phyloP scores from a whole-genome alignment of 2,888 invertebrate species.

The Anarsia innoxiella region DNA sequence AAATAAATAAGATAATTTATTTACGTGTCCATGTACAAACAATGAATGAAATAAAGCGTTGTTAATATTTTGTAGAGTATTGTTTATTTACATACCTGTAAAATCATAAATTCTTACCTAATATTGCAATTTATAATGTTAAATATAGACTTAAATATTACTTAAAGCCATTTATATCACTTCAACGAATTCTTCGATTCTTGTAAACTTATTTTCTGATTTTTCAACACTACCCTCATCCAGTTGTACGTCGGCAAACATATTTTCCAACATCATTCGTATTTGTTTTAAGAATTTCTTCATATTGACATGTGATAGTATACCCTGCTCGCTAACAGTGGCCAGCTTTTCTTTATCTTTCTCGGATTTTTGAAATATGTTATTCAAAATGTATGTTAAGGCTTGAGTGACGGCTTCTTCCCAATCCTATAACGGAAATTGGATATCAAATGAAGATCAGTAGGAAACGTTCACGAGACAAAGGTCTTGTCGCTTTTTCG shows the following conservation, averaged over 20 bases:
- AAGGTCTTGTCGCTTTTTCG: too few species aligned
- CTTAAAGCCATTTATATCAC: slow-evolving; percentile 46
- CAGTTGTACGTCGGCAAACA: slow-evolving; percentile 36
- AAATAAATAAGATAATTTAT: slow-evolving; percentile 4
- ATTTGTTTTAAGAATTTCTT: slow-evolving; percentile 62
- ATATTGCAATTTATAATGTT: not conserved
- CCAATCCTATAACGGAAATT: slow-evolving; percentile 79
- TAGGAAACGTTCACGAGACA: too few species aligned
- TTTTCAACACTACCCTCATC: slow-evolving; percentile 21
- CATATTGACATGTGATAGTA: slow-evolving; percentile 56
- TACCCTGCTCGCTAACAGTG: slow-evolving; percentile 63
- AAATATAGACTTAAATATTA: not conserved
- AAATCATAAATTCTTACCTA: not conserved
- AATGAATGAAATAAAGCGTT: slow-evolving; percentile 39
- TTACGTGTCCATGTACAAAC: slow-evolving; percentile 10
- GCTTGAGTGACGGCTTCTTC: slow-evolving; percentile 83
- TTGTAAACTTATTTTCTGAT: slow-evolving; percentile 28
- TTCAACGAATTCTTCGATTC: slow-evolving; percentile 64
- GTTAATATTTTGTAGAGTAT: slow-evolving; percentile 41
- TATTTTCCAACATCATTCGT: slow-evolving; percentile 47
- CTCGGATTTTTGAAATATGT: slow-evolving; percentile 77
- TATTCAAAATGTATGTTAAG: slow-evolving; percentile 78
- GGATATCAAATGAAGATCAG: too few species aligned
- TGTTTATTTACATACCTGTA: slow-evolving; percentile 30
- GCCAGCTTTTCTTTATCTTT: slow-evolving; percentile 77